phyloP scores from a whole-genome alignment of 2,113 vertebrate genomes.

The Neolamprologus cancellatus region DNA sequence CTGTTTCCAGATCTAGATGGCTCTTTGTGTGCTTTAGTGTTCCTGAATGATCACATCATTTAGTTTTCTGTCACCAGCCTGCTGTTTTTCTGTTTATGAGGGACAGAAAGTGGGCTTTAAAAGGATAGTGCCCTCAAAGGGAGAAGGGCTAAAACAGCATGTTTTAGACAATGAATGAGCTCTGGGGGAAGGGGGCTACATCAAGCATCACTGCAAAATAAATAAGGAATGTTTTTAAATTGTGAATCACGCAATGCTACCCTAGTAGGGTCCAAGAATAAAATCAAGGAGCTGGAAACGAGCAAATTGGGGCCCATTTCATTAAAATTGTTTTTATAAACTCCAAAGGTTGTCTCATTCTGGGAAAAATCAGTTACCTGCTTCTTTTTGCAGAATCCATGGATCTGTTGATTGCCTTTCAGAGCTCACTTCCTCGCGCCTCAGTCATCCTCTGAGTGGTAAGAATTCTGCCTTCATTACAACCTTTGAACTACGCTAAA shows the following conservation, averaged over 20 bases:
- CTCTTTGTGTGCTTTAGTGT: neutral
- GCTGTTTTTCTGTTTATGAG: neutral
- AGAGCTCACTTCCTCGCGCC: slow-evolving; percentile 79
- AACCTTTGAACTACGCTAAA: neutral
- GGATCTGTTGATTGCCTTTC: slow-evolving; percentile 90
- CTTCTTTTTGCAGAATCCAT: slow-evolving; percentile 72
- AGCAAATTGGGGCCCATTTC: neutral
- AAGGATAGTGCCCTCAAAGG: neutral
- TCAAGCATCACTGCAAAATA: neutral
- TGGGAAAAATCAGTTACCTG: neutral
- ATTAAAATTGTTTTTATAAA: neutral
- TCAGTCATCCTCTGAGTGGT: slow-evolving; percentile 80
- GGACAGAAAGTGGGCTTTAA: neutral
- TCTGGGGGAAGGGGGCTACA: neutral
- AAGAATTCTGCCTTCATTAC: slow-evolving; percentile 32
- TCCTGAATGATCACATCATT: neutral
- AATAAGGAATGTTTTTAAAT: neutral
- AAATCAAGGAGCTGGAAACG: neutral
- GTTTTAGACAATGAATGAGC: neutral
- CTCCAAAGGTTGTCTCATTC: neutral
- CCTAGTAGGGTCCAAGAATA: neutral
- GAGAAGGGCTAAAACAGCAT: neutral
- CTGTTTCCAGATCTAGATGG: neutral
- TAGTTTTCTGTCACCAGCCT: neutral
- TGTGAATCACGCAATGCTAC: neutral